These are phyloP conservation scores for Electrona antarctica DNA, from an alignment of 2,113 vertebrate species.

Conservation along the genomic window DNA sequence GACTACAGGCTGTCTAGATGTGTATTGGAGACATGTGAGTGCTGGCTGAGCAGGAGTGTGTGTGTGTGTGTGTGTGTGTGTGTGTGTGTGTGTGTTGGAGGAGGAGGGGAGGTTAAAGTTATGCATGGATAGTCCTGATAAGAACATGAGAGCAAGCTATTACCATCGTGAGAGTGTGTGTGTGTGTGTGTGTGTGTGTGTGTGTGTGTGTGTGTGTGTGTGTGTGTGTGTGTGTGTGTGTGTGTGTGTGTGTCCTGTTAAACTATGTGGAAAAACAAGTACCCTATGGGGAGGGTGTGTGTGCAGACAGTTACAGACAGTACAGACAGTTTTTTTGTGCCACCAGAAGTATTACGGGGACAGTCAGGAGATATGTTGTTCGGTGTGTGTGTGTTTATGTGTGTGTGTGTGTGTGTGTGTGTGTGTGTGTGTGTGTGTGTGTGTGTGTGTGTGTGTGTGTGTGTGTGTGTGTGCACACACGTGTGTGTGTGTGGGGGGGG, in stretches of 20 bases:
- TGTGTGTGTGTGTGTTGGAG: neutral
- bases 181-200: conserved; percentile 12
- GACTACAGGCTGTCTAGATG: neutral
- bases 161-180: conserved; percentile 16
- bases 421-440: neutral
- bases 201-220: conserved; percentile 16
- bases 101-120: conserved; percentile 23
- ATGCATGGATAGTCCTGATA: conserved; percentile 57
- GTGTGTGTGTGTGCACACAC: neutral
- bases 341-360: too few species aligned
- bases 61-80: conserved; percentile 24
- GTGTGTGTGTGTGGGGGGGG: neutral
- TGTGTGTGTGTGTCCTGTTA: neutral
- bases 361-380: too few species aligned
- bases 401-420: neutral
- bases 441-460: conserved; percentile 1
- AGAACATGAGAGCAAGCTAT: conserved; percentile 37
- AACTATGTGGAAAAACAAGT: conserved; percentile 14
- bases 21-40: conserved; percentile 31
- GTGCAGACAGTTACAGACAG: too few species aligned
- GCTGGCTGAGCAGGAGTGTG: conserved; percentile 4
- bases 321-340: too few species aligned
- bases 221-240: neutral
- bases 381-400: neutral
- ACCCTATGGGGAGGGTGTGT: neutral